These are phyloP conservation scores for Acridotheres tristis DNA, from an alignment of 2,797 vertebrate genomes.

Conservation along the genomic window DNA sequence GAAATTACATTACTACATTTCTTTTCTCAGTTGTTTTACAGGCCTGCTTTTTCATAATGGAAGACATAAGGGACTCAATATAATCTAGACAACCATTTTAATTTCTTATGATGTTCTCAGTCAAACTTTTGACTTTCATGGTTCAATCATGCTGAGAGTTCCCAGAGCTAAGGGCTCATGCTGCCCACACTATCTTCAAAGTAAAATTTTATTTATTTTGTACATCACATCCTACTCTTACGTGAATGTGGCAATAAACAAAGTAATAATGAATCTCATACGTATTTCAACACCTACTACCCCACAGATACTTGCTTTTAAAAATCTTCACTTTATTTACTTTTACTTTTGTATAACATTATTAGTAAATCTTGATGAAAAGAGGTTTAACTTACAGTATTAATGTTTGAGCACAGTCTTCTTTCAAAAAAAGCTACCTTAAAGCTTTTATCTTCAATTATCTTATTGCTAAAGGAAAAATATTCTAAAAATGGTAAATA, in stretches of 20 bases:
- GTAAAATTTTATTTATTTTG: not conserved
- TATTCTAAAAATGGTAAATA: not conserved
- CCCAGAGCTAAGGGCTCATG: not conserved
- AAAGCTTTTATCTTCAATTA: not conserved
- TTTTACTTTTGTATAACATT: not conserved
- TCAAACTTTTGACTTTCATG: not conserved
- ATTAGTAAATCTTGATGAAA: not conserved
- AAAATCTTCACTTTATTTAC: not conserved
- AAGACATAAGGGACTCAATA: not conserved
- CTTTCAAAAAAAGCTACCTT: not conserved
- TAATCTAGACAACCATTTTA: not conserved
- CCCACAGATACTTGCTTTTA: not conserved
- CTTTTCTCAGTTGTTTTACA: not conserved
- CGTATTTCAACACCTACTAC: not conserved
- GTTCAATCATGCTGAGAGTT: not conserved
- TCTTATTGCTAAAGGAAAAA: not conserved
- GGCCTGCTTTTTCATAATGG: not conserved
- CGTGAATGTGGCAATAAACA: not conserved
- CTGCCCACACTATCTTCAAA: accelerated
- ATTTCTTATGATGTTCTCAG: not conserved
- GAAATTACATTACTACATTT: not conserved
- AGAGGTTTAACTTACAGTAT: not conserved
- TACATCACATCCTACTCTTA: not conserved
- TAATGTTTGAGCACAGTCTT: not conserved
- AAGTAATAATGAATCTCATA: not conserved